These are phyloP conservation scores for Mamestra brassicae DNA, from an alignment of 2,888 invertebrate species.

Conservation along the genomic window DNA sequence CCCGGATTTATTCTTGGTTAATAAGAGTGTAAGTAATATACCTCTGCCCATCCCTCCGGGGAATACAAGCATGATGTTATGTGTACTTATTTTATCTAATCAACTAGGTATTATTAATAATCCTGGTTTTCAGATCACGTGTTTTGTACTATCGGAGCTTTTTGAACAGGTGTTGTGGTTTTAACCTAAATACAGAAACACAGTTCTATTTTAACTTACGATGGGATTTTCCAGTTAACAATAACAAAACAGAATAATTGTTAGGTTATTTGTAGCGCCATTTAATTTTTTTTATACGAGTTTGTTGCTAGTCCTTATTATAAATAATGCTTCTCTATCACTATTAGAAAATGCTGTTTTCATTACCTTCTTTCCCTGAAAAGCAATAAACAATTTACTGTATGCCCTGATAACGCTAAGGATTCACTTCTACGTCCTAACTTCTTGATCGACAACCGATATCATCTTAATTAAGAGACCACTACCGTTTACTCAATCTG, in stretches of 20 bases:
- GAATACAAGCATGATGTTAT: neutral
- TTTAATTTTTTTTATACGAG: neutral
- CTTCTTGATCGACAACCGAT: slow-evolving; percentile 21
- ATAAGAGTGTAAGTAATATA: neutral
- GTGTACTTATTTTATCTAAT: neutral
- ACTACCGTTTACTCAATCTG: slow-evolving; percentile 16
- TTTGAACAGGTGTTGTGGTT: slow-evolving; percentile 22
- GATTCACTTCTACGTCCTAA: neutral
- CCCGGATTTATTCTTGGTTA: neutral
- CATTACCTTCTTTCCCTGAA: neutral
- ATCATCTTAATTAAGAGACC: slow-evolving; percentile 27
- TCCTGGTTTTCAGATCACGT: slow-evolving; percentile 8
- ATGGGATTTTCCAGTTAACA: slow-evolving; percentile 18
- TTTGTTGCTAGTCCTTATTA: too few relatives aligned
- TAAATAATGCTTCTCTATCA: too few relatives aligned
- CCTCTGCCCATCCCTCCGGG: neutral
- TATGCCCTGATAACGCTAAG: neutral
- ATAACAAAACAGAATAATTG: neutral
- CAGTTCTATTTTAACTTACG: slow-evolving; percentile 21
- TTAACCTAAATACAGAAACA: slow-evolving; percentile 24
- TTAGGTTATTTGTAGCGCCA: neutral
- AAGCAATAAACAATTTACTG: neutral
- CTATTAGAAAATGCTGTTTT: neutral
- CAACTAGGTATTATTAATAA: slow-evolving; percentile 3
- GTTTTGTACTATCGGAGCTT: neutral